Base-by-base conservation (phyloP, 1,140 invertebrate genomes). In the Formica selysi region DNA sequence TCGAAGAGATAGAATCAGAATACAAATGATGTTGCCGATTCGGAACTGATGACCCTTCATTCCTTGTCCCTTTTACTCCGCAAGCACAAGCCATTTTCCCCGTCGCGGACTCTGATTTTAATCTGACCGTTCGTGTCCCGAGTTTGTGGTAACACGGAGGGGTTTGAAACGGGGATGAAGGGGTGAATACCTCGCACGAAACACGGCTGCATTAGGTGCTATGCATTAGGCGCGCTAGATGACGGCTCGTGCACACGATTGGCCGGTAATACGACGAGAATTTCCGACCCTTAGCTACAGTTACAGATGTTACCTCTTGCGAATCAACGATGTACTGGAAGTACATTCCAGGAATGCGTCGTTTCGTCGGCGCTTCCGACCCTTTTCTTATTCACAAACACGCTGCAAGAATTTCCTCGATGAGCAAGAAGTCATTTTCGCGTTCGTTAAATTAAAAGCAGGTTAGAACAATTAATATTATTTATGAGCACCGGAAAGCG, bases 41-140 rank as follows among this genome's bases (percentile, higher is more conserved):
- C 6, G 13, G 10, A 59, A 61, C 26, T 29, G 68, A 51, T 51
- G 67, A 44, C 32, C 70, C 67, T 61, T 32, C 61, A 19, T 61
- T 11, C 38, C 36, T 38, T 41, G 38, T 48, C 54, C 38, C 79
- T 64, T 48, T 83, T 61, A 44, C 48, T 73, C 19, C 36, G 29
- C 65, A 65, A 65, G 48, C 67, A 64, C 65, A 80, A 74, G 67
- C 51, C 65, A 76, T 73, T 83, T 83, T 62, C 19, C 54, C 68
- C 48, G 57, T 64, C 48, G 57, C 44, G 29, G 68, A 71, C 76
- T 71, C 79, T 79, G 91, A 91, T 91, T 92, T 92, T 86, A 90
- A 92, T 92, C 91, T 91, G 89, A 86, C 81, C 88, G 73, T 90
- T 91, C 90, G 91, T 92, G 91, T 90, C 91, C 84, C 89, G 88